Percentiles rank a stretch among this genome's conserved stretches.
phyloP scores from a whole-genome alignment of 2,797 vertebrate species.

The Melopsittacus undulatus region DNA sequence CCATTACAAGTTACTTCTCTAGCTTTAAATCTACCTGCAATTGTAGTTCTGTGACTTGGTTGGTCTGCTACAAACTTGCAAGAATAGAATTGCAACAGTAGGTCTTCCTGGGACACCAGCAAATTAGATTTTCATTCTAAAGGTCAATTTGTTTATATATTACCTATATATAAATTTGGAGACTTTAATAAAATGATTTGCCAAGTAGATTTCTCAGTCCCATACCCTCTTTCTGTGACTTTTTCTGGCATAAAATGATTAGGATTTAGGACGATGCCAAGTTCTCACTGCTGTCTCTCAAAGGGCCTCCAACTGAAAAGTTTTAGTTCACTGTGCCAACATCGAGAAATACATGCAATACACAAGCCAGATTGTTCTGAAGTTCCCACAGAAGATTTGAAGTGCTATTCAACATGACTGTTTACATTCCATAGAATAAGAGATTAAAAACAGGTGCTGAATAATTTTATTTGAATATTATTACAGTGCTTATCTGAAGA shows the following conservation, averaged over 20 bases:
- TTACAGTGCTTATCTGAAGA: slow-evolving; percentile 20
- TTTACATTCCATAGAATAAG: not conserved
- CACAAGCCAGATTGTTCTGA: not conserved
- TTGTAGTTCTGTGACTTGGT: not conserved
- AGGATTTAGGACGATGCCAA: slow-evolving; percentile 18
- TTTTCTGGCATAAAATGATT: not conserved
- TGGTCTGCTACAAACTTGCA: not conserved
- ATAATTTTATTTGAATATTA: slow-evolving; percentile 13
- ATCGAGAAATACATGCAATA: not conserved
- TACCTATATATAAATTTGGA: not conserved
- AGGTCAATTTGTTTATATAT: not conserved
- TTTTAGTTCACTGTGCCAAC: slow-evolving; percentile 2
- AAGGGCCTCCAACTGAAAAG: not conserved
- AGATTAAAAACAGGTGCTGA: not conserved
- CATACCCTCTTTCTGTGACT: not conserved
- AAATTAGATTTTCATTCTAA: not conserved
- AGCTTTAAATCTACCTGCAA: not conserved
- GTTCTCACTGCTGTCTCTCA: not conserved
- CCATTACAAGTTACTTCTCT: not conserved
- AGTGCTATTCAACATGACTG: not conserved
- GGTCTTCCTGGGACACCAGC: not conserved
- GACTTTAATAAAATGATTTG: not conserved
- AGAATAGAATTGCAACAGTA: not conserved
- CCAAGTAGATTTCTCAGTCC: not conserved
- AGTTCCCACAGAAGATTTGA: not conserved